Evolutionary conservation across 1,140 invertebrate genomes (phyloP).

Genomic region (Ceratina calcarata): DNA sequence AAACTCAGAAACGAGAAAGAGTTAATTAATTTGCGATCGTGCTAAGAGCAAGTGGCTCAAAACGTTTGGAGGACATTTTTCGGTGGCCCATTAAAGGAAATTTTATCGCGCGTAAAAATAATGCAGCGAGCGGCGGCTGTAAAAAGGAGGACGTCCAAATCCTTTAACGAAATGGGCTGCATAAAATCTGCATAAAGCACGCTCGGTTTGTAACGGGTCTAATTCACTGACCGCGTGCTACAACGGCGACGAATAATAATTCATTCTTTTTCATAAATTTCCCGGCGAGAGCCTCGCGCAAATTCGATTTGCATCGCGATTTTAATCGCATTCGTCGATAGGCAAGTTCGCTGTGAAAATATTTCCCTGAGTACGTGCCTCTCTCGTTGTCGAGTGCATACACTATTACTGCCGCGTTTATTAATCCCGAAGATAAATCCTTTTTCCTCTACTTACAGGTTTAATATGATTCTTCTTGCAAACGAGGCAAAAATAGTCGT

Average conservation of each 20-base stretch:
- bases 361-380: too few relatives aligned
- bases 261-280: constrained; percentile 27
- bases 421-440: too few relatives aligned
- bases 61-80: too few relatives aligned
- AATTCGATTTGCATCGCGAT: background rate
- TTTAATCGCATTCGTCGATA: constrained; percentile 11
- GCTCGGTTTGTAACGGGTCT: constrained; percentile 20
- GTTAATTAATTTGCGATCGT: too few relatives aligned
- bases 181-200: constrained; percentile 44
- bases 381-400: too few relatives aligned
- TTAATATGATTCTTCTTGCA: too few relatives aligned
- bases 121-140: background rate
- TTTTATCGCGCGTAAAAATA: constrained; percentile 14
- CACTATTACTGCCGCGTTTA: too few relatives aligned
- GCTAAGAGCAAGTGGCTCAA: too few relatives aligned
- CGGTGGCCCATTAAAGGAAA: background rate
- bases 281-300: background rate
- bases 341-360: too few relatives aligned
- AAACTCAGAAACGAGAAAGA: too few relatives aligned
- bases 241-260: constrained; percentile 27
- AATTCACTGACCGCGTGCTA: constrained; percentile 30
- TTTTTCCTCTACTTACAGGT: too few relatives aligned
- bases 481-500: too few relatives aligned
- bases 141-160: constrained; percentile 26
- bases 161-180: constrained; percentile 54